Conservation (phyloP, 2,888 invertebrate species). For the Calliphora vomitoria region DNA sequence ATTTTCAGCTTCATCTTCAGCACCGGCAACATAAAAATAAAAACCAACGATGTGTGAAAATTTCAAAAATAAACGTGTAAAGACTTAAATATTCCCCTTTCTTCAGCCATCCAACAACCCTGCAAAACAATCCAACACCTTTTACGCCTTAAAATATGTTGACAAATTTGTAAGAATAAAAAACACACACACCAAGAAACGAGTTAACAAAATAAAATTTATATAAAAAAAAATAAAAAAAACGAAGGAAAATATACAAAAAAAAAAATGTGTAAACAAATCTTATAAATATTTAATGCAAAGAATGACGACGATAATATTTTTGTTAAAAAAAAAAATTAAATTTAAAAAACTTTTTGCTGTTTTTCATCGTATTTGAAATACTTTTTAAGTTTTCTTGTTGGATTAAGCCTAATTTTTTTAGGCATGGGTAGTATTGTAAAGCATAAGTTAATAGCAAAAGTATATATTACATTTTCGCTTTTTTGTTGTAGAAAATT, state of each 20-base stretch:
- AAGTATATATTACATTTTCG: not conserved
- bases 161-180: not conserved
- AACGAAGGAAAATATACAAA: too few species aligned
- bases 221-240: not conserved
- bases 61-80: conserved; percentile 53
- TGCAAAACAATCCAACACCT: not conserved
- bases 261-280: conserved; percentile 56
- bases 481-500: conserved; percentile 3
- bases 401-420: too few species aligned
- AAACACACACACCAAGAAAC: conserved; percentile 23
- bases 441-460: not conserved
- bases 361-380: not conserved
- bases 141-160: not conserved
- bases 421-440: too few species aligned
- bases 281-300: conserved; percentile 67
- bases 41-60: conserved; percentile 70
- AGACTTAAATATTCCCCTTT: conserved; percentile 1
- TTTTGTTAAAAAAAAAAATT: not conserved
- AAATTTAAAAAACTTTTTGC: not conserved
- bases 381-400: too few species aligned
- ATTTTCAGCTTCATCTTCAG: conserved; percentile 30
- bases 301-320: conserved; percentile 51
- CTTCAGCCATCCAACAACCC: not conserved
- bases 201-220: conserved; percentile 64
- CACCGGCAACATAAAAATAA: conserved; percentile 63